These are phyloP conservation scores for Epistrophe grossulariae DNA, from an alignment of 2,888 invertebrate genomes.

Conservation along the genomic window DNA sequence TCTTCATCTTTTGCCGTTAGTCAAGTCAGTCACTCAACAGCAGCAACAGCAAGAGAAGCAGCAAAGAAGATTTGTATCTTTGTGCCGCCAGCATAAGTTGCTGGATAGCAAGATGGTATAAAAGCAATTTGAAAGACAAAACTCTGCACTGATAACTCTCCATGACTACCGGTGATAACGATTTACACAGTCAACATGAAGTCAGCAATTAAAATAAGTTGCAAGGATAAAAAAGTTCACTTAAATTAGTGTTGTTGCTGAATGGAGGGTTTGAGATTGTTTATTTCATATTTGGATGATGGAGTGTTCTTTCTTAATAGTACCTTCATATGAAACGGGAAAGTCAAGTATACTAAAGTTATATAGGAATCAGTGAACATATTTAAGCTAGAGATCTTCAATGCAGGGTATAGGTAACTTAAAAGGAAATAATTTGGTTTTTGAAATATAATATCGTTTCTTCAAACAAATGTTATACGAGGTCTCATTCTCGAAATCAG, in stretches of 20 bases:
- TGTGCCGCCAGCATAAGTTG: slow-evolving; percentile 1
- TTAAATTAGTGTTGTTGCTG: neutral
- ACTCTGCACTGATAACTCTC: slow-evolving; percentile 14
- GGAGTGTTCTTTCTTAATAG: too few species aligned
- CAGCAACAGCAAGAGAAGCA: neutral
- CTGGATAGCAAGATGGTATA: slow-evolving; percentile 13
- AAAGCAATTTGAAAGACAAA: slow-evolving; percentile 28
- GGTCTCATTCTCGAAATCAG: too few species aligned
- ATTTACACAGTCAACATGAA: slow-evolving; percentile 16
- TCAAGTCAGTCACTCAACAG: slow-evolving; percentile 16
- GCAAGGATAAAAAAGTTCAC: neutral
- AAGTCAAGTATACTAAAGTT: too few species aligned
- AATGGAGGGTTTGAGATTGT: neutral
- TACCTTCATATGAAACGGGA: too few species aligned
- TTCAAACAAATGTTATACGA: too few species aligned
- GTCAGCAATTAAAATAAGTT: slow-evolving; percentile 34
- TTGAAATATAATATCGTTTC: too few species aligned
- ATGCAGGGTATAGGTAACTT: too few species aligned
- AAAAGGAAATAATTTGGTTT: too few species aligned
- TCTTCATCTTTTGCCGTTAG: slow-evolving; percentile 26
- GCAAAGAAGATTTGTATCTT: slow-evolving; percentile 27
- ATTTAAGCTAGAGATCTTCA: too few species aligned
- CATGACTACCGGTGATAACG: slow-evolving; percentile 29
- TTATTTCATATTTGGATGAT: too few species aligned
- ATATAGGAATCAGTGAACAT: too few species aligned